Percentiles rank a stretch among this genome's conserved stretches.
phyloP scores from a whole-genome alignment of 2,113 vertebrate genomes.

The Leiothrix lutea region DNA sequence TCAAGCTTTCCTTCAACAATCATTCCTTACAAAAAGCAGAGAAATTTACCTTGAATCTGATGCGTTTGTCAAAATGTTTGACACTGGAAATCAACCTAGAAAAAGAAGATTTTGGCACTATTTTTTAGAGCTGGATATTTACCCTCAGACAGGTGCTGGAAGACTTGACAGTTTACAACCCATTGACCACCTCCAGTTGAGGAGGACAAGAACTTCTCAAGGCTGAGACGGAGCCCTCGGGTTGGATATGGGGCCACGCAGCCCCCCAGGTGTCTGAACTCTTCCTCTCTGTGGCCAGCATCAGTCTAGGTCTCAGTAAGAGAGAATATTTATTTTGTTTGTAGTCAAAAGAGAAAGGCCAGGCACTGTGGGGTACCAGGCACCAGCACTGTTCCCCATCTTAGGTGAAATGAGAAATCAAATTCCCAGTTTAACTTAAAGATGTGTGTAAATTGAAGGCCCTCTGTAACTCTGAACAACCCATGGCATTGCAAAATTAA shows the following conservation, averaged over 20 bases:
- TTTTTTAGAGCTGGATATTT: not conserved
- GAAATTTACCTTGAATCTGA: not conserved
- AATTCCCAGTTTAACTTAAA: not conserved
- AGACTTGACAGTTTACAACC: not conserved
- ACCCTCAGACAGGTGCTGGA: not conserved
- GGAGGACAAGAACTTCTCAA: not conserved
- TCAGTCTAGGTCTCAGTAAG: not conserved
- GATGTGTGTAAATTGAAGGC: not conserved
- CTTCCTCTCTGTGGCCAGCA: not conserved
- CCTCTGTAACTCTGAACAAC: not conserved
- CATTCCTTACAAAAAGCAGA: not conserved
- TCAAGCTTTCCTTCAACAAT: not conserved
- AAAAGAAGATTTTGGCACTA: not conserved
- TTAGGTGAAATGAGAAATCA: not conserved
- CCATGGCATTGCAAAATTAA: not conserved
- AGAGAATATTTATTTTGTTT: not conserved
- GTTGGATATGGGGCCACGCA: not conserved
- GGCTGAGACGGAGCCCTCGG: not conserved
- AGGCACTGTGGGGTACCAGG: not conserved
- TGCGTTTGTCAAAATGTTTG: not conserved
- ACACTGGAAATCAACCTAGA: not conserved
- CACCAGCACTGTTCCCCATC: fast-evolving
- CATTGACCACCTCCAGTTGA: fast-evolving
- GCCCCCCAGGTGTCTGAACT: not conserved
- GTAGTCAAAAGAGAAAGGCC: not conserved